Evolutionary conservation across 2,113 vertebrate genomes (phyloP).

Genomic region (Penelope pileata): DNA sequence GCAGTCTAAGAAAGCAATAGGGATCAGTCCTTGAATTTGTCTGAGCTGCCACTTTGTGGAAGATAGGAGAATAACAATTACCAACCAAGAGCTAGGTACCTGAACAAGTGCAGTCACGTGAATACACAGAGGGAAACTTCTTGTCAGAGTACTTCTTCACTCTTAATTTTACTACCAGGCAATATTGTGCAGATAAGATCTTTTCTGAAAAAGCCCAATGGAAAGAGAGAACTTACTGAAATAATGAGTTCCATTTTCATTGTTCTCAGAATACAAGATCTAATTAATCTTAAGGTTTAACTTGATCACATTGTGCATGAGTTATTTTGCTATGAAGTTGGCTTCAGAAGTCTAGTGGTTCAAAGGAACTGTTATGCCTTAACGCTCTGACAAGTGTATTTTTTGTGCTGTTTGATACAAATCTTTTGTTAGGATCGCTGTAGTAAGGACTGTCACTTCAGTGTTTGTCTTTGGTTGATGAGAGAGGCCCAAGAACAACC

Average conservation of each 20-base stretch:
- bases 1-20: neutral
- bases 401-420: neutral
- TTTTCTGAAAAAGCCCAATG: neutral
- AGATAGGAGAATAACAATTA: neutral
- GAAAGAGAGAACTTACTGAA: neutral
- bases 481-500: neutral
- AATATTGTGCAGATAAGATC: neutral
- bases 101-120: fast-evolving
- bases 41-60: constrained; percentile 36
- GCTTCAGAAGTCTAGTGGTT: neutral
- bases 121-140: neutral
- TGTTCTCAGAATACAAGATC: neutral
- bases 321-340: neutral
- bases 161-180: neutral
- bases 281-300: neutral
- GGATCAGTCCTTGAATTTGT: neutral
- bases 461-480: constrained; percentile 2
- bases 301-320: neutral
- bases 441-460: neutral
- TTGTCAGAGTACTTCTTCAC: neutral
- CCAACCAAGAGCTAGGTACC: neutral
- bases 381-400: neutral
- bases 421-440: neutral
- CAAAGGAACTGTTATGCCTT: neutral
- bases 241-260: neutral